Evolutionary conservation across 2,113 vertebrate species (phyloP), one percentile per base, ranked within the genome.

Genomic region (Cebidichthys violaceus): DNA sequence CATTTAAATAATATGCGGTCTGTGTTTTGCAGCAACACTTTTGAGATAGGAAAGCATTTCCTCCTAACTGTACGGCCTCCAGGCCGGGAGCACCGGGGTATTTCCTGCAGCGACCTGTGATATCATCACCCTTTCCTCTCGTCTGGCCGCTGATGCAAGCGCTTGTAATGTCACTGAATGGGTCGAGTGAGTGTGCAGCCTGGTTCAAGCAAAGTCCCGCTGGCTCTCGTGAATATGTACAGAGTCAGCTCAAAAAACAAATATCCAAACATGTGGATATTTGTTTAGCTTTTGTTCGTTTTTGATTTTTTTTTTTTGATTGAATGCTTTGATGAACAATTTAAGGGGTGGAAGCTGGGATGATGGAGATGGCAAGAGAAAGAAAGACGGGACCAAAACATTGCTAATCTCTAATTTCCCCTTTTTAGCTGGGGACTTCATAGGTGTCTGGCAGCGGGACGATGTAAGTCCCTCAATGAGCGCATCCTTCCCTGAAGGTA

Each of bases 361-460:
- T 72, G 27, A 79, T 60, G n/a, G 20, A 61, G 71, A 70, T 50
- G 55, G 33, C 20, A 70, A 6, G 64, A 52, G 65, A 69, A 75
- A 68, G 57, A 77, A 66, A n/a, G 31, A 41, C 14, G 29, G 2
- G 47, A 55, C 43, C 13, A 57, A 45, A 2, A 11, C 9, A 29
- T n/a, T 54, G 13, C 43, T 65, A 3, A 50, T 75, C 10, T 77
- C 45, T 72, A 7, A 45, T 85, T 81, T 70, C n/a, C n/a, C 47
- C 67, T 79, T 31, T 88, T 67, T 71, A 77, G 67, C 35, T 73
- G 79, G 81, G 71, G 82, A 74, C 75, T 88, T 84, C 35, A 83
- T 87, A 94, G 92, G 91, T 95, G 94, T 94, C 93, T 94, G 93
- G 92, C 94, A 94, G 90, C 89, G 90, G 69, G 83, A 80, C 77